These are phyloP conservation scores for Protonibea diacanthus DNA, from an alignment of 2,797 vertebrate species.

Conservation along the genomic window DNA sequence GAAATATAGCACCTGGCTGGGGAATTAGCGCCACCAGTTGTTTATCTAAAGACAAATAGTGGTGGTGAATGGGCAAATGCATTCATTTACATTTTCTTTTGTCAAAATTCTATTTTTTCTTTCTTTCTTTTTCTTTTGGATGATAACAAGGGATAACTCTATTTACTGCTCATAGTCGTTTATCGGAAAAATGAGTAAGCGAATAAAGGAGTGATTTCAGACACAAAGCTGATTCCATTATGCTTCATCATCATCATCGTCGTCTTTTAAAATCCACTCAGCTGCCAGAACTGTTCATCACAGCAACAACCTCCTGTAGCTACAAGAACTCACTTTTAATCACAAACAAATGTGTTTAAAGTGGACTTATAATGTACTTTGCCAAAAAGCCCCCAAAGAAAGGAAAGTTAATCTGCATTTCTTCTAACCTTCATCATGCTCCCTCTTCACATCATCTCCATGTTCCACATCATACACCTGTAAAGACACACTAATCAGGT, in stretches of 20 bases:
- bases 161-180: not conserved
- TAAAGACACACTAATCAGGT: not conserved
- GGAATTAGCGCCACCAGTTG: not conserved
- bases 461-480: not conserved
- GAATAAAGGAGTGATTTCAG: not conserved
- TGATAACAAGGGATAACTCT: too few species aligned
- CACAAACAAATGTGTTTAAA: conserved; percentile 7
- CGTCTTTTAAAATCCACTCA: not conserved
- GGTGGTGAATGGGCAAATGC: too few species aligned
- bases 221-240: not conserved
- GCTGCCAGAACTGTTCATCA: not conserved
- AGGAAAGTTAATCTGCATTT: not conserved
- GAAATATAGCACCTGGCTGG: not conserved
- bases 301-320: not conserved
- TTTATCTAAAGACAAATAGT: not conserved
- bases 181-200: not conserved
- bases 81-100: not conserved
- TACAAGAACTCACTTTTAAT: not conserved
- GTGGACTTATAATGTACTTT: not conserved
- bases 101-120: not conserved
- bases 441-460: not conserved
- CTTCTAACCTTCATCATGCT: not conserved
- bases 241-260: not conserved
- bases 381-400: not conserved
- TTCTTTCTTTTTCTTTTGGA: not conserved